phyloP scores from a whole-genome alignment of 2,888 invertebrate species.

The Adineta ricciae region DNA sequence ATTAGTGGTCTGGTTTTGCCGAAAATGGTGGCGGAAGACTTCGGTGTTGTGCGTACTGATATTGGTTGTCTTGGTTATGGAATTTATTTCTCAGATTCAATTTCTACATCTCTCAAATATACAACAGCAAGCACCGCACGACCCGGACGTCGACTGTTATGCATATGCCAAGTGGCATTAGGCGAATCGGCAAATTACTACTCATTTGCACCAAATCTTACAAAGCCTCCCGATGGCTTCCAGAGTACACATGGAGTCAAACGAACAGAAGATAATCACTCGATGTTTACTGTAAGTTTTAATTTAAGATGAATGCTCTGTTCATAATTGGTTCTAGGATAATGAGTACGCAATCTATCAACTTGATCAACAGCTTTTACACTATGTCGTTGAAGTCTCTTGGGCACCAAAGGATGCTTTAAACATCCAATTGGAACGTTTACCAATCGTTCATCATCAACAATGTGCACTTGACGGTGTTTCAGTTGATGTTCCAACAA shows the following conservation, averaged over 20 bases:
- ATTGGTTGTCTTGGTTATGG: slow-evolving; percentile 46
- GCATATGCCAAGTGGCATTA: slow-evolving; percentile 30
- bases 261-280: slow-evolving; percentile 35
- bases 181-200: slow-evolving; percentile 35
- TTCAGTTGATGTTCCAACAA: slow-evolving; percentile 8
- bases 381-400: slow-evolving; percentile 46
- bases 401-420: background rate
- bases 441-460: too few species aligned
- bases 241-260: slow-evolving; percentile 45
- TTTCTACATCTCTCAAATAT: slow-evolving; percentile 19
- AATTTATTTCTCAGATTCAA: slow-evolving; percentile 46
- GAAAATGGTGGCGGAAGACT: slow-evolving; percentile 46
- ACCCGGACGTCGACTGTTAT: background rate
- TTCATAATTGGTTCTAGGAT: too few species aligned
- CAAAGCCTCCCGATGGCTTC: slow-evolving; percentile 40
- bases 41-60: slow-evolving; percentile 44
- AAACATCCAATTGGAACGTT: too few species aligned
- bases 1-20: slow-evolving; percentile 46
- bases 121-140: background rate
- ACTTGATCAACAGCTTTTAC: slow-evolving; percentile 41
- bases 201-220: background rate
- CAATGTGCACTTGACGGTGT: background rate
- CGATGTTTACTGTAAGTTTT: slow-evolving; percentile 39
- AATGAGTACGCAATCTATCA: slow-evolving; percentile 47
- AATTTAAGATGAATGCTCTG: too few species aligned